A percentile compares a stretch with the other conserved stretches of the same genome.
phyloP scores from a whole-genome alignment of 2,797 vertebrate genomes.

The Muscicapa comitata region DNA sequence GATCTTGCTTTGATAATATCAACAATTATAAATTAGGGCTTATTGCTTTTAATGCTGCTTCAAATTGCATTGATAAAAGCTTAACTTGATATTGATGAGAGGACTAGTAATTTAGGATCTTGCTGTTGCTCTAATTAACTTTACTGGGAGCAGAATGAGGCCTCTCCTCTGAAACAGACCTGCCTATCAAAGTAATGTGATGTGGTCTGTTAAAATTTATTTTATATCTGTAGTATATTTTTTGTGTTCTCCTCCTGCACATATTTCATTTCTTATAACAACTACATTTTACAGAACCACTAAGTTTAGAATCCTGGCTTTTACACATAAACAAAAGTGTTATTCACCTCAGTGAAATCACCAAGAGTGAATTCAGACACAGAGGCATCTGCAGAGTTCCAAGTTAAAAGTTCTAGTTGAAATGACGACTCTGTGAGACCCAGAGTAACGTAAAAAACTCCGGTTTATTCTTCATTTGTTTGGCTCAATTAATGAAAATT shows the following conservation, averaged over 20 bases:
- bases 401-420: not conserved
- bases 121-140: conserved; percentile 18
- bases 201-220: not conserved
- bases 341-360: not conserved
- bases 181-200: not conserved
- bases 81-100: conserved; percentile 43
- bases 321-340: not conserved
- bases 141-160: not conserved
- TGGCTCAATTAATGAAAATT: not conserved
- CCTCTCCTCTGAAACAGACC: not conserved
- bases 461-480: not conserved
- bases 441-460: not conserved
- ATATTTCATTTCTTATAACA: not conserved
- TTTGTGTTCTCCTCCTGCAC: not conserved
- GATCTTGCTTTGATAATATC: conserved; percentile 62
- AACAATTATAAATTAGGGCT: conserved; percentile 48
- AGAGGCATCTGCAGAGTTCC: not conserved
- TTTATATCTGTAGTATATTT: not conserved
- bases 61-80: conserved; percentile 57
- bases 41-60: conserved; percentile 30
- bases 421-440: not conserved
- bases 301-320: not conserved
- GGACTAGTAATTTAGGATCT: not conserved
- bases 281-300: not conserved
- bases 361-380: not conserved